Conservation (phyloP, 2,888 invertebrate genomes). For the Philaethria dido region DNA sequence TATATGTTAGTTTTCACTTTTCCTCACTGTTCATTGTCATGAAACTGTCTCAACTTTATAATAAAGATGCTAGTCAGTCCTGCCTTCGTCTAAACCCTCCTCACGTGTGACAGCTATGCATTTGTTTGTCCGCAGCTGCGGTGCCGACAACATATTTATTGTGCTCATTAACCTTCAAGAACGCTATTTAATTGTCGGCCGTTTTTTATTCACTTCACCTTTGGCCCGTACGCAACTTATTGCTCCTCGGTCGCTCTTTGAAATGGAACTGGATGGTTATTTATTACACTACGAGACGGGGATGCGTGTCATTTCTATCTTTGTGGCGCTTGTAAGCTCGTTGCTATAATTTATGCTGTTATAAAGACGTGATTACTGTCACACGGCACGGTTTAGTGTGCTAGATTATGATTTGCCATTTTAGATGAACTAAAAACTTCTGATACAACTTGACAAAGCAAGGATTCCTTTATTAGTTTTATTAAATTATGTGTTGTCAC, state of each 20-base stretch:
- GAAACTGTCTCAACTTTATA: slow-evolving; percentile 52
- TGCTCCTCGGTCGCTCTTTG: slow-evolving; percentile 80
- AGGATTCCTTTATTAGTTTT: too few species aligned
- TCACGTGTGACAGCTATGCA: slow-evolving; percentile 77
- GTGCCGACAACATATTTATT: slow-evolving; percentile 84
- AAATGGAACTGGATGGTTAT: slow-evolving; percentile 81
- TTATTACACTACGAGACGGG: slow-evolving; percentile 74
- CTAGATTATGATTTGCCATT: neutral
- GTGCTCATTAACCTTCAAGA: slow-evolving; percentile 84
- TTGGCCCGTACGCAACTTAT: slow-evolving; percentile 81
- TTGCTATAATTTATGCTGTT: slow-evolving; percentile 77
- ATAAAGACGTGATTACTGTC: slow-evolving; percentile 78
- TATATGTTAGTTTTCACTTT: neutral
- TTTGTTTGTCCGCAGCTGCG: slow-evolving; percentile 82
- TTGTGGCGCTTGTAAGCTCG: slow-evolving; percentile 78
- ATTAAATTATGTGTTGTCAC: too few species aligned
- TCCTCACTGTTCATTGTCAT: slow-evolving; percentile 8
- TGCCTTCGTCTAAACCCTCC: slow-evolving; percentile 62
- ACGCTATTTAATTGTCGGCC: slow-evolving; percentile 84
- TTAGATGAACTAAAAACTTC: neutral
- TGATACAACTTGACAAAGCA: too few species aligned
- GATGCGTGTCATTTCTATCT: slow-evolving; percentile 79
- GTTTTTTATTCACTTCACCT: slow-evolving; percentile 84
- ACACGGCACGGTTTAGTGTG: slow-evolving; percentile 55
- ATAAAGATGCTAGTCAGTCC: slow-evolving; percentile 74